Evolutionary conservation across 1,140 invertebrate species (phyloP).

Genomic region (Bombus breviceps): DNA sequence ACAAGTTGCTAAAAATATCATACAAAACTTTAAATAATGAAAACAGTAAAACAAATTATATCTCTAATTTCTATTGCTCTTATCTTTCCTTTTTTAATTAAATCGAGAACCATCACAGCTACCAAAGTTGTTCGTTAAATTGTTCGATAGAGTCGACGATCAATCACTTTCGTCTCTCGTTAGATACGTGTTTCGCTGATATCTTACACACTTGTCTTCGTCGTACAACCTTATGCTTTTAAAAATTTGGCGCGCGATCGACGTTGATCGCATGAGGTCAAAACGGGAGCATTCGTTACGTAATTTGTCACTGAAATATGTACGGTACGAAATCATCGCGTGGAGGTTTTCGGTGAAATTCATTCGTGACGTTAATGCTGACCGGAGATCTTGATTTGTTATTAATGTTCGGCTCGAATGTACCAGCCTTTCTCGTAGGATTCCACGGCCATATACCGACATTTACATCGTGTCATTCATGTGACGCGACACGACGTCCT

Average conservation of each 20-base stretch:
- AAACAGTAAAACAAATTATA: background rate
- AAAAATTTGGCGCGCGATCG: background rate
- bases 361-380: constrained; percentile 26
- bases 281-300: background rate
- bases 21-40: background rate
- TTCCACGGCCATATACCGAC: constrained; percentile 63
- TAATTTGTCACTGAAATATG: constrained; percentile 12
- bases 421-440: constrained; percentile 61
- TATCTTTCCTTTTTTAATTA: background rate
- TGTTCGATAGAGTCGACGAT: background rate
- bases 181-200: background rate
- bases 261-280: background rate
- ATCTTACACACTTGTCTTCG: background rate
- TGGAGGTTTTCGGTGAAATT: constrained; percentile 10
- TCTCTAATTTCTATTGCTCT: background rate
- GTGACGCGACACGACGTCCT: constrained; percentile 25
- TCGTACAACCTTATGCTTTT: background rate
- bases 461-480: constrained; percentile 65
- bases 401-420: constrained; percentile 58
- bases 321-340: background rate
- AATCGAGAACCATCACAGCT: background rate
- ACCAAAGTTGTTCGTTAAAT: background rate
- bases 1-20: background rate
- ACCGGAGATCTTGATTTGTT: constrained; percentile 25
- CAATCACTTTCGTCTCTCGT: background rate